Percentiles rank a stretch among this genome's conserved stretches.
phyloP scores from a whole-genome alignment of 2,888 invertebrate species.

The Timema cristinae region DNA sequence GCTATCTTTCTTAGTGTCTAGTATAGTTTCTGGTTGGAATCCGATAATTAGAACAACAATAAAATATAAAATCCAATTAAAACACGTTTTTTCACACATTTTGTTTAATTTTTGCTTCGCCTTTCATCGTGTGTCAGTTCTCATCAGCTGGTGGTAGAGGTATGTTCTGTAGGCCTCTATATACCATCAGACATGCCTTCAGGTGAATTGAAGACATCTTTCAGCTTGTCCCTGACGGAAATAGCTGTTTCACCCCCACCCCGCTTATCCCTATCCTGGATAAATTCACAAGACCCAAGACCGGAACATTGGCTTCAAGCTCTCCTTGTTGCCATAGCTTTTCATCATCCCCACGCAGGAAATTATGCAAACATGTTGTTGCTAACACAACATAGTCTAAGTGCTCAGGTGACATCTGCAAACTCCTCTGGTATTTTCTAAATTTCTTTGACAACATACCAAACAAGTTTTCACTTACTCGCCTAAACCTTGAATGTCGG shows the following conservation, averaged over 20 bases:
- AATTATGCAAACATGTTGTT: conserved; percentile 6
- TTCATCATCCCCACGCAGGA: background rate
- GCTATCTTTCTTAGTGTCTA: no score
- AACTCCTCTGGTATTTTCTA: background rate
- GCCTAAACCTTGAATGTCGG: background rate
- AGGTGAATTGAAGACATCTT: conserved; percentile 2
- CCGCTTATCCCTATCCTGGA: background rate
- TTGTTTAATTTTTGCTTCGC: no score
- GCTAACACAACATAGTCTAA: background rate
- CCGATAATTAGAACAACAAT: no score
- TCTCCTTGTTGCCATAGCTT: background rate
- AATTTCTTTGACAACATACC: background rate
- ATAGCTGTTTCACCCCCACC: background rate
- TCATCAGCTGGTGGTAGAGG: no score
- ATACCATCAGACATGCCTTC: background rate
- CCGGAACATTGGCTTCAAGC: background rate
- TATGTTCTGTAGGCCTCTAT: no score
- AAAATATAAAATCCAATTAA: no score
- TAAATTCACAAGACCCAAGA: background rate
- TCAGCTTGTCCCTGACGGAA: background rate
- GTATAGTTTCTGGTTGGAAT: no score
- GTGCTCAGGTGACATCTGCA: background rate
- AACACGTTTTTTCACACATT: no score
- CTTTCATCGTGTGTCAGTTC: no score
- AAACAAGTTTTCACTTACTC: background rate